Base-by-base conservation (phyloP, 2,888 invertebrate genomes). In the Esperia sulphurella region DNA sequence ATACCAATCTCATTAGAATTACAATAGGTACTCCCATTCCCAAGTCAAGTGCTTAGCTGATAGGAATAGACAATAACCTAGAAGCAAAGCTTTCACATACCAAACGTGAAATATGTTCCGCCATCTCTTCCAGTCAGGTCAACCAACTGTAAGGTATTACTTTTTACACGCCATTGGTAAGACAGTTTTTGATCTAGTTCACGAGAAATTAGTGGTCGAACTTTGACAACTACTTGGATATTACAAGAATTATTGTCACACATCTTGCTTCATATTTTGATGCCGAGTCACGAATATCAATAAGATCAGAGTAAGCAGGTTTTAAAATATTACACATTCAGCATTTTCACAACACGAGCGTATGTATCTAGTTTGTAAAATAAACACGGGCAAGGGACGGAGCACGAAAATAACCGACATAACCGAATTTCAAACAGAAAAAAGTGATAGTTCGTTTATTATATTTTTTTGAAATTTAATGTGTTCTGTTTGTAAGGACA, bases 221-320 rank as follows among this genome's bases (percentile, higher is more conserved):
- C 91, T 87, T 94, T 94, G 52, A 95, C 93, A 50, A 93, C 94
- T 46, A 95, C 95, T 90, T 94, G 93, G 45, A 95, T 94, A 69
- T 21, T 21, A 21, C 21, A 21, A 21, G 21, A 21, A 21, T 21
- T 21, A 21, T 92, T 93, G 69, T 92, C 91, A 68, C 91, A 91
- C 92, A 92, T 92, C 66, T 80, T 79, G 45, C 46, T 57, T 54
- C 63, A 64, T 64, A 61, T 58, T 58, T 51, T 31, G 12, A 14
- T 58, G 50, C 9, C 48, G 51, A 50, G 52, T n/a, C 47, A 54
- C 46, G 55, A 50, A 49, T 47, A 54, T 59, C 51, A 60, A 55
- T 37, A 46, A 51, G 49, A 53, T 57, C 55, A 57, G 45, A 48
- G 49, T 50, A 51, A 54, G 14, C 41, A 52, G 50, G 30, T 51